Evolutionary conservation across 2,797 vertebrate species (phyloP).

Genomic region (Molossus molossus): DNA sequence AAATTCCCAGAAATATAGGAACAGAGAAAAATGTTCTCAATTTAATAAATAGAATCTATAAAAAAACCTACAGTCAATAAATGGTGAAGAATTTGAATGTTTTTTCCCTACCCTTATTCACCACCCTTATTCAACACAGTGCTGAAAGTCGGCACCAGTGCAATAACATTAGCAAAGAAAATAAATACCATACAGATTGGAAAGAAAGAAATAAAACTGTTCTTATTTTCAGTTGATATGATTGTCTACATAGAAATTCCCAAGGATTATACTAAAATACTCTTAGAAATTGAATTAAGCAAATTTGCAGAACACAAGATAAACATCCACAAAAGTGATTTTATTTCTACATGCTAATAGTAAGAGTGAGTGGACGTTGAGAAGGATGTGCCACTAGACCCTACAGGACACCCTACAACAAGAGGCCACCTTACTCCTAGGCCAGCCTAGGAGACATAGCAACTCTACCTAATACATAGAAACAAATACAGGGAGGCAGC

Average conservation of each 20-base stretch:
- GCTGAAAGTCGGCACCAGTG: not conserved
- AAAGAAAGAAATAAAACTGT: not conserved
- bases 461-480: no score
- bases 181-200: not conserved
- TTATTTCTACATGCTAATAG: not conserved
- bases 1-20: not conserved
- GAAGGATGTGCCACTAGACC: no score
- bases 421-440: no score
- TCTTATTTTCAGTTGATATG: not conserved
- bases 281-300: not conserved
- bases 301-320: not conserved
- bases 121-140: not conserved
- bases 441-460: no score
- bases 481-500: no score
- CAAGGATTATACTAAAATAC: not conserved
- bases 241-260: not conserved
- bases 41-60: not conserved
- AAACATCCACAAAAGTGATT: not conserved
- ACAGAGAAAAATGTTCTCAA: not conserved
- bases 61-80: not conserved
- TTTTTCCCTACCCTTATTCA: not conserved
- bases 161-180: not conserved
- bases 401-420: no score
- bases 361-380: not conserved
- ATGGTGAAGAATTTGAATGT: not conserved